Conservation (phyloP, 1,140 invertebrate species). For the Drosophila kikkawai region DNA sequence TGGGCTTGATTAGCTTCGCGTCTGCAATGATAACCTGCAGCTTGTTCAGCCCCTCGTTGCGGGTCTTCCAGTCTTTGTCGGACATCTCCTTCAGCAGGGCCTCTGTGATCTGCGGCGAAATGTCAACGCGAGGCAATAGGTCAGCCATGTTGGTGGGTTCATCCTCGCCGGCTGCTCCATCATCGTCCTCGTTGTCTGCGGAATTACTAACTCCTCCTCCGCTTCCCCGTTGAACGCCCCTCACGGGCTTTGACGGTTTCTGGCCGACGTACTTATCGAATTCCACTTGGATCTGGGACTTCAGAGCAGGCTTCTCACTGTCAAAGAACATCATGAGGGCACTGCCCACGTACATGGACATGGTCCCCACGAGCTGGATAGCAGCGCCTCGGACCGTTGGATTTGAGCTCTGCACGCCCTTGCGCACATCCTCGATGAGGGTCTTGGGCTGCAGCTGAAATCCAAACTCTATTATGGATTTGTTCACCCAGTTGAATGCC, state of each 20-base stretch:
- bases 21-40: conserved; percentile 88
- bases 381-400: conserved; percentile 92
- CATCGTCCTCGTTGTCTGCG: conserved; percentile 86
- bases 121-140: conserved; percentile 91
- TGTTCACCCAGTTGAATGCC: conserved; percentile 91
- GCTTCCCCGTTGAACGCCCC: conserved; percentile 85
- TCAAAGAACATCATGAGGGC: conserved; percentile 92
- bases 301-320: conserved; percentile 93
- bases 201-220: conserved; percentile 12
- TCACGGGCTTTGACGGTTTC: conserved; percentile 89
- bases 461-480: conserved; percentile 94
- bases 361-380: conserved; percentile 87
- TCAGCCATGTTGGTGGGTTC: conserved; percentile 88
- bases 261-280: conserved; percentile 92
- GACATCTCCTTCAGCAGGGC: conserved; percentile 91
- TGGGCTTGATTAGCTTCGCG: conserved; percentile 92
- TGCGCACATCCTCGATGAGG: conserved; percentile 93
- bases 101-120: conserved; percentile 94
- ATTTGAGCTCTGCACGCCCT: conserved; percentile 93
- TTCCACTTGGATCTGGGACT: conserved; percentile 94
- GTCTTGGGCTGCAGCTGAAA: conserved; percentile 90
- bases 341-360: conserved; percentile 93
- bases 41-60: conserved; percentile 83
- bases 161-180: conserved; percentile 85
- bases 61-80: conserved; percentile 97